These are phyloP conservation scores for Pogonus chalceus DNA, from an alignment of 1,140 invertebrate species.

Conservation along the genomic window DNA sequence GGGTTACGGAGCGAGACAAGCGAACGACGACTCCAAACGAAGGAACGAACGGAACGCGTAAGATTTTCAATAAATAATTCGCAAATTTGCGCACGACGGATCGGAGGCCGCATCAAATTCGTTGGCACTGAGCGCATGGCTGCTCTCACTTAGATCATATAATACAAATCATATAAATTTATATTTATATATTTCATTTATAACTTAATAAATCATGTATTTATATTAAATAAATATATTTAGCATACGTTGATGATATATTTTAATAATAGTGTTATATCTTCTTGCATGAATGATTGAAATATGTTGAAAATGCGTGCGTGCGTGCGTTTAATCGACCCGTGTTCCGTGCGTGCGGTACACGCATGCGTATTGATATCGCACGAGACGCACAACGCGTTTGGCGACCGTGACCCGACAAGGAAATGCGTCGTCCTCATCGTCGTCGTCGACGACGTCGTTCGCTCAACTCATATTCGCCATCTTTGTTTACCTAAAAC, in stretches of 20 bases:
- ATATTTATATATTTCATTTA: no score
- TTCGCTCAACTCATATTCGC: no score
- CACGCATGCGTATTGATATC: neutral
- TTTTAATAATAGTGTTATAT: no score
- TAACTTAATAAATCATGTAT: no score
- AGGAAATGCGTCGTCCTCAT: neutral
- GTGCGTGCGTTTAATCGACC: neutral
- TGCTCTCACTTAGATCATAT: no score
- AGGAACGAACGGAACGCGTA: no score
- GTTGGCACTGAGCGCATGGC: neutral
- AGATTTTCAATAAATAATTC: neutral
- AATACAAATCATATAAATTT: no score
- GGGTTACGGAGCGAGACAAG: neutral
- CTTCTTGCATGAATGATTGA: neutral
- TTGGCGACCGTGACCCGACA: slow-evolving; percentile 1
- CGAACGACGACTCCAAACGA: no score
- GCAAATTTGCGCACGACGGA: neutral
- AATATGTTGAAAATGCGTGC: neutral
- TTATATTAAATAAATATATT: no score
- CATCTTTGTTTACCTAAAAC: no score
- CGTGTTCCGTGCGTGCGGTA: neutral
- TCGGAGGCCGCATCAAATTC: neutral
- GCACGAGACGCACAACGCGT: neutral
- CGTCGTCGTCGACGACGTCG: neutral
- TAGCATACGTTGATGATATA: no score